Evolutionary conservation across 1,140 invertebrate species (phyloP).

Genomic region (Formica exsecta): DNA sequence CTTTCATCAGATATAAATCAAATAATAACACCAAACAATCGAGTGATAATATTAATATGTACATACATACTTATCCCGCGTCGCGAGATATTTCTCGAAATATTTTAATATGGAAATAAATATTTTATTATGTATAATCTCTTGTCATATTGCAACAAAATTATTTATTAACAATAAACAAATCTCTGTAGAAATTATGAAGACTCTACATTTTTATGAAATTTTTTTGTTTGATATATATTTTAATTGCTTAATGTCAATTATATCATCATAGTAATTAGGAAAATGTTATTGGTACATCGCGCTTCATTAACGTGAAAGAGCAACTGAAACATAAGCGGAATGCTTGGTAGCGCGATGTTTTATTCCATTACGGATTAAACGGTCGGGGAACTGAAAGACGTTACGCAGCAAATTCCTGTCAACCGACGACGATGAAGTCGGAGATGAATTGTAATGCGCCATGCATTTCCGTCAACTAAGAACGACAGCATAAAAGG

Average conservation of each 20-base stretch:
- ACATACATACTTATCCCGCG: no score
- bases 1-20: no score
- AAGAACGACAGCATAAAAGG: conserved; percentile 67
- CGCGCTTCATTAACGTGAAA: conserved; percentile 46
- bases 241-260: conserved; percentile 21
- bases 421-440: conserved; percentile 57
- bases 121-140: background rate
- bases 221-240: conserved; percentile 5
- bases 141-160: background rate
- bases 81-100: background rate
- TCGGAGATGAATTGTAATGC: conserved; percentile 69
- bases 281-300: conserved; percentile 35
- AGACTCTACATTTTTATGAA: background rate
- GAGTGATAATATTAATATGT: no score
- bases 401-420: conserved; percentile 60
- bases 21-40: no score
- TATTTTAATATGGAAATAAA: background rate
- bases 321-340: conserved; percentile 42
- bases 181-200: background rate
- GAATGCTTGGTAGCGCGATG: conserved; percentile 39
- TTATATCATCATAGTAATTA: conserved; percentile 33
- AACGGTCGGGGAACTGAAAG: conserved; percentile 53
- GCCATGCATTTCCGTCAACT: conserved; percentile 59
- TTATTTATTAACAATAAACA: background rate
- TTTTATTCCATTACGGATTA: conserved; percentile 62